Conservation (phyloP, 2,113 vertebrate genomes). For the Ochotona princeps region DNA sequence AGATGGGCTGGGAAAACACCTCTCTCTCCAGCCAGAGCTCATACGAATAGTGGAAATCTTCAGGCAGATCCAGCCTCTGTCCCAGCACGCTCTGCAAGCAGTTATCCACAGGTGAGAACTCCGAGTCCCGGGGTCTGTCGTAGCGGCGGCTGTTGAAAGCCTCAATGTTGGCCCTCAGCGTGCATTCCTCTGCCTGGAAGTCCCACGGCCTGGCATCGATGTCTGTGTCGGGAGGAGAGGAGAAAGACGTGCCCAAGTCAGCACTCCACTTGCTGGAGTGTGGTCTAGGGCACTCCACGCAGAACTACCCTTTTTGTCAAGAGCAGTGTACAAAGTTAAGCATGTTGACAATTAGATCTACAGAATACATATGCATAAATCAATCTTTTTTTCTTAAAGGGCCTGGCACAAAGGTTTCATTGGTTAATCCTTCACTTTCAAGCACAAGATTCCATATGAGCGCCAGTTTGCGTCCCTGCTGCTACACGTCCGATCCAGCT, state of each 20-base stretch:
- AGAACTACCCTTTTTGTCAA: constrained; percentile 18
- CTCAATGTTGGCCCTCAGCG: constrained; percentile 95
- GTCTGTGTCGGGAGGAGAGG: constrained; percentile 82
- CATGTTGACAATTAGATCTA: not conserved
- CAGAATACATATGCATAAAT: not conserved
- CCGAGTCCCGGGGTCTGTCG: constrained; percentile 89
- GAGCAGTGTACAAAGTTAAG: constrained; percentile 2
- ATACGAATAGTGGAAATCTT: constrained; percentile 96
- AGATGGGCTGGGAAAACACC: constrained; percentile 97
- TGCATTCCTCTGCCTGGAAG: constrained; percentile 98
- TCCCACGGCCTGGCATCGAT: constrained; percentile 98
- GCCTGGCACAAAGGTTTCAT: too few species aligned
- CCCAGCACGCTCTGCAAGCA: constrained; percentile 98
- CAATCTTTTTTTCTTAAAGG: too few species aligned
- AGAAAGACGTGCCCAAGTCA: not conserved
- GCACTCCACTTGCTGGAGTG: not conserved
- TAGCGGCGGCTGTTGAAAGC: constrained; percentile 96
- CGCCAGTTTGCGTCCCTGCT: too few species aligned
- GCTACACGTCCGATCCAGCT: too few species aligned
- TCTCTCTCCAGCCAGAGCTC: constrained; percentile 98
- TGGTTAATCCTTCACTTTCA: too few species aligned
- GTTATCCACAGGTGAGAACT: constrained; percentile 96
- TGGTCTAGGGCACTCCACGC: not conserved
- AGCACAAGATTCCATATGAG: too few species aligned
- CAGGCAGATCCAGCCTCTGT: constrained; percentile 93